phyloP scores from a whole-genome alignment of 1,140 invertebrate species.

The Bicyclus anynana region DNA sequence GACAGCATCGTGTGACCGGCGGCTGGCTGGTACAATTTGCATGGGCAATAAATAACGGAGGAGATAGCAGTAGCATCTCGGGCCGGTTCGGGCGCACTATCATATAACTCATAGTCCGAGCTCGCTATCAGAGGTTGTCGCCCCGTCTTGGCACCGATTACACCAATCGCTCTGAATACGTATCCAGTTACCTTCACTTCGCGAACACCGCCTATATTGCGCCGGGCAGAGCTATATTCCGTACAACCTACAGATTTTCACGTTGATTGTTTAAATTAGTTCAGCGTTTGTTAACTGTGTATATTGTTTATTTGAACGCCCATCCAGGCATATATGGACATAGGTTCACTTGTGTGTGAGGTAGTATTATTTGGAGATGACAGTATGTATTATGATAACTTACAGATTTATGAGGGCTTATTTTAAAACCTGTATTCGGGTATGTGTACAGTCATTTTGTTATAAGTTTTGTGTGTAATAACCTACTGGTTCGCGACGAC shows the following conservation, averaged over 20 bases:
- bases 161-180: constrained; percentile 35
- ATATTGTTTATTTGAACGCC: too few species aligned
- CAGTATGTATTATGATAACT: too few species aligned
- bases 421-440: too few species aligned
- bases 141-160: constrained; percentile 59
- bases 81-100: constrained; percentile 41
- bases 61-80: constrained; percentile 51
- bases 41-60: constrained; percentile 60
- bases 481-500: too few species aligned
- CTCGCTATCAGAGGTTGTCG: constrained; percentile 65
- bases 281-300: not conserved
- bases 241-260: not conserved
- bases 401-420: too few species aligned
- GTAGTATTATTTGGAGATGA: too few species aligned
- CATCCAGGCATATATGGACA: too few species aligned
- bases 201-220: constrained; percentile 12
- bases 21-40: constrained; percentile 50
- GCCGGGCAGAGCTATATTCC: not conserved
- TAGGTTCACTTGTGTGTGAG: too few species aligned
- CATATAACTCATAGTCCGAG: constrained; percentile 44
- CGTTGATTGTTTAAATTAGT: not conserved
- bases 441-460: too few species aligned
- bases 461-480: too few species aligned
- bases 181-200: constrained; percentile 41
- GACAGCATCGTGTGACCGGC: constrained; percentile 41